Base-by-base conservation (phyloP, 2,797 vertebrate species). In the Uromys caudimaculatus region DNA sequence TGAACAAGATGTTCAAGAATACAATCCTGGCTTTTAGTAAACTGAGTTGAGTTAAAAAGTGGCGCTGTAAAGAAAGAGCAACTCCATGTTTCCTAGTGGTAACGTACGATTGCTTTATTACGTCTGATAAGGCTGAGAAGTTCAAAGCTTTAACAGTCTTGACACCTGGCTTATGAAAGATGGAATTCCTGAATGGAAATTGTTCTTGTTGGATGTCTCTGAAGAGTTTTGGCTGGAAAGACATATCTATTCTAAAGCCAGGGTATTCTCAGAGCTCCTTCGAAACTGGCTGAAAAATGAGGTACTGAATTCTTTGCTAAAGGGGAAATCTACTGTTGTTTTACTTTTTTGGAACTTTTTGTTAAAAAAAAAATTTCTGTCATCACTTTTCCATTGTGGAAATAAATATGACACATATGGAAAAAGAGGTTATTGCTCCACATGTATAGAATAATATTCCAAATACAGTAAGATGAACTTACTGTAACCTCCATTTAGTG, bases 181-280 rank as follows among this genome's bases (percentile, higher is more conserved):
- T 96, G 91, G 97, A 98, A 98, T 98, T 98, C 98, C 97, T 98
- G 98, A 98, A 97, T 97, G 96, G 96, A 98, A 98, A 98, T 98
- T 98, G 94, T 96, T 98, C 95, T 97, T 97, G 98, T 94, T 97
- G 97, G 98, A 95, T 94, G 97, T 97, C 93, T 98, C 98, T 98
- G 98, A 98, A 98, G 98, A 97, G 91, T 92, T 95, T 95, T 92
- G 93, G 92, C 98, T 98, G 95, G 97, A 97, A 94, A 98, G 96
- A 96, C 96, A 89, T 95, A 98, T 98, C 89, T 96, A 98, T 98
- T 98, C 98, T 92, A 98, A 98, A 96, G 96, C 98, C 97, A 98
- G 92, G 97, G 98, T 97, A 98, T 96, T 98, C 97, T 98, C 96
- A 96, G 97, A 96, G 44, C 98, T 97, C 97, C 97, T 98, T 98